Percentiles rank a stretch among this genome's conserved stretches.
These are phyloP conservation scores for Equus quagga DNA, from an alignment of 2,113 vertebrate species.

Conservation along the genomic window DNA sequence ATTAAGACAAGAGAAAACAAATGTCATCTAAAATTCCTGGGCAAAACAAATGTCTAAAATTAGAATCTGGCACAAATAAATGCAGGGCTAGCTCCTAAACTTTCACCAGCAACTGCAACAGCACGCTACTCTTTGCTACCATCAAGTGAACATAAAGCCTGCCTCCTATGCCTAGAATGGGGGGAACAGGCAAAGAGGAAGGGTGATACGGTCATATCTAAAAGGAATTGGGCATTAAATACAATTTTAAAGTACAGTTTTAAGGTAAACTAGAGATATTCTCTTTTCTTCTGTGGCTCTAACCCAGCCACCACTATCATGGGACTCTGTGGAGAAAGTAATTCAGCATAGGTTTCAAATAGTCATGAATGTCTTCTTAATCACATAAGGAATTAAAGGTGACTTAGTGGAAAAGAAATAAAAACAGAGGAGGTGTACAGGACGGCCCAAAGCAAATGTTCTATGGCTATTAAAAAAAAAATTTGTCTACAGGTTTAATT, in stretches of 20 bases:
- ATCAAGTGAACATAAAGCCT: slow-evolving; percentile 35
- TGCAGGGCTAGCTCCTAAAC: slow-evolving; percentile 45
- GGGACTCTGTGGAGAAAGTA: background rate
- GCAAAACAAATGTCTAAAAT: slow-evolving; percentile 46
- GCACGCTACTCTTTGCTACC: background rate
- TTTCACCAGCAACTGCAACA: background rate
- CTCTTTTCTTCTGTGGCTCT: background rate
- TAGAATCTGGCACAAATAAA: slow-evolving; percentile 62
- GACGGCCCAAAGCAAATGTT: background rate
- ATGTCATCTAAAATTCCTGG: background rate
- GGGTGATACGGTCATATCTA: background rate
- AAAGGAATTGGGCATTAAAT: background rate
- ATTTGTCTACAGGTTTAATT: background rate
- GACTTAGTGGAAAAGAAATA: background rate
- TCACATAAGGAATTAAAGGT: background rate
- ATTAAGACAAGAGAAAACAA: slow-evolving; percentile 70
- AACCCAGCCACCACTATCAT: background rate
- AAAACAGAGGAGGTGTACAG: background rate
- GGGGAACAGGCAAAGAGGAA: background rate
- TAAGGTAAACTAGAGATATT: background rate
- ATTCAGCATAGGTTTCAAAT: background rate
- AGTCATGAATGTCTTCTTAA: background rate
- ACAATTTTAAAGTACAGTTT: slow-evolving; percentile 10
- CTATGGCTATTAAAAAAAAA: background rate
- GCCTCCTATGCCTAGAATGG: background rate